Conservation (phyloP, 2,888 invertebrate genomes). For the Clitarchus hookeri region DNA sequence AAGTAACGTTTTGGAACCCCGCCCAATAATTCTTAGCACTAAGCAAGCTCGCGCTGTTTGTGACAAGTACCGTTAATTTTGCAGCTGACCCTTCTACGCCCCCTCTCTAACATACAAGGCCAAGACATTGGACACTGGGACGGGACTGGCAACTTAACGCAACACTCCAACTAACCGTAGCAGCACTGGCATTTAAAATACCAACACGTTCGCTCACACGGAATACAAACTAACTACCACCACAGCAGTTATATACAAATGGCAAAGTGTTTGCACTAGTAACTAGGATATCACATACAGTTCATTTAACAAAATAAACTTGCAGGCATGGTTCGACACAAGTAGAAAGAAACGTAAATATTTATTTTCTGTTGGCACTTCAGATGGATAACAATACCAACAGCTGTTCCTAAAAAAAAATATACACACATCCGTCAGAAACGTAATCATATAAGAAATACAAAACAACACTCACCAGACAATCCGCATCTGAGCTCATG, state of each 20-base stretch:
- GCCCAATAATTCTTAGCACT: too few species aligned
- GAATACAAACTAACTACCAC: background rate
- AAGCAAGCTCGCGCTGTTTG: background rate
- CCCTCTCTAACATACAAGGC: background rate
- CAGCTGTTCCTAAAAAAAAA: background rate
- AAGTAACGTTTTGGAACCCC: too few species aligned
- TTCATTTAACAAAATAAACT: background rate
- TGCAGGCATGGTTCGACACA: background rate
- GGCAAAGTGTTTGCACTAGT: background rate
- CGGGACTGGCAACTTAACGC: background rate
- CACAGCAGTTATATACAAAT: background rate
- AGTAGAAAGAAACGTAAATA: background rate
- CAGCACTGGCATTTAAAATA: conserved; percentile 8
- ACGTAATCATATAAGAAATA: background rate
- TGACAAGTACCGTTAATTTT: background rate
- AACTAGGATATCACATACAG: background rate
- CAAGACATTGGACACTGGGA: background rate
- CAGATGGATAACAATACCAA: background rate
- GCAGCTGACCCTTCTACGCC: background rate
- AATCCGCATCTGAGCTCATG: conserved; percentile 74
- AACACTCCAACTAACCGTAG: background rate
- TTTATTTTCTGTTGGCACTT: background rate
- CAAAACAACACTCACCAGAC: conserved; percentile 61
- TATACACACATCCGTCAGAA: background rate
- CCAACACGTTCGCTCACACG: background rate